Percentiles rank a stretch among this genome's conserved stretches.
Conservation (phyloP, 2,888 invertebrate genomes). For the Odontocerum albicorne region DNA sequence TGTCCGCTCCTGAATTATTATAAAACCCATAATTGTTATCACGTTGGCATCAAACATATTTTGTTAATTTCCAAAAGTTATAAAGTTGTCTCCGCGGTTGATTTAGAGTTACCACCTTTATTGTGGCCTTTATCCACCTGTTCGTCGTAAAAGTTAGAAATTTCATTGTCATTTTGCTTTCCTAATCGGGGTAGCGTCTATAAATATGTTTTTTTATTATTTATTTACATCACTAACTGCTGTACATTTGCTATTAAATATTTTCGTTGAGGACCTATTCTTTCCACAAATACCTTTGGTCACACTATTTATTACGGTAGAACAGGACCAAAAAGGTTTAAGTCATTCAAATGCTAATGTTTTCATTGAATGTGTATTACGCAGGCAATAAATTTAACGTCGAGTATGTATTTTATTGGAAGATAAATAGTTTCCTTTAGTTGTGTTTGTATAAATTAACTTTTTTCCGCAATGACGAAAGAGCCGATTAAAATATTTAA, state of each 20-base stretch:
- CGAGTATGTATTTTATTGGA: too few species aligned
- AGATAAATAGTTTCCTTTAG: too few species aligned
- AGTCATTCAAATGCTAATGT: neutral
- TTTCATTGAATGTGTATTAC: neutral
- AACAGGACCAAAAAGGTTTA: neutral
- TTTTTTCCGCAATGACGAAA: too few species aligned
- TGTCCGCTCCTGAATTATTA: too few species aligned
- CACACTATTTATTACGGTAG: conserved; percentile 9
- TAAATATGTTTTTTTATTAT: conserved; percentile 21
- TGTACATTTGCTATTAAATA: conserved; percentile 19
- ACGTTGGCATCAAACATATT: too few species aligned
- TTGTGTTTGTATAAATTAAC: too few species aligned
- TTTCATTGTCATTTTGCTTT: conserved; percentile 20
- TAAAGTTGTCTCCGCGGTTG: conserved; percentile 32
- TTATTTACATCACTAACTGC: conserved; percentile 15
- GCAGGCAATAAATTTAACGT: too few species aligned
- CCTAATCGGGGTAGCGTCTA: conserved; percentile 13
- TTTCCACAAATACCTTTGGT: neutral
- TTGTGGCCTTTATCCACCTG: conserved; percentile 28
- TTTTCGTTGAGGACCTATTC: conserved; percentile 20
- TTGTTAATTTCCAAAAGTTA: conserved; percentile 6
- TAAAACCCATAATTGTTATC: too few species aligned
- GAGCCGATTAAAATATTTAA: too few species aligned
- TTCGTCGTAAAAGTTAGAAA: conserved; percentile 30
- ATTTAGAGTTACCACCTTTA: conserved; percentile 30